Evolutionary conservation across 1,140 invertebrate genomes (phyloP).

Genomic region (Agrilus planipennis): DNA sequence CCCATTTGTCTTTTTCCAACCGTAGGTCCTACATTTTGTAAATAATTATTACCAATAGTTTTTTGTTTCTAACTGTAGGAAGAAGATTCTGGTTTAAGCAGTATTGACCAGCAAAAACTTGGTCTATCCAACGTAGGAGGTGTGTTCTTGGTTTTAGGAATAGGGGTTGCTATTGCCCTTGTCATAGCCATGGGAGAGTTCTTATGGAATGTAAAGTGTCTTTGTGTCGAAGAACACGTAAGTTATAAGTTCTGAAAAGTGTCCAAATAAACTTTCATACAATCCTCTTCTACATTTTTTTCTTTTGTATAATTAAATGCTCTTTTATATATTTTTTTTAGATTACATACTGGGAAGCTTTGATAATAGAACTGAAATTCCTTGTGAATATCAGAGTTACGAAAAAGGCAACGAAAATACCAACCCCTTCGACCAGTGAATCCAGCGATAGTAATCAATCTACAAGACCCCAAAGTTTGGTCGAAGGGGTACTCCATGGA

Average conservation of each 20-base stretch:
- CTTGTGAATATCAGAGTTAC: conserved; percentile 49
- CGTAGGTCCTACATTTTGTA: no score
- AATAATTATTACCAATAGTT: no score
- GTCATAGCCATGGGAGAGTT: conserved; percentile 64
- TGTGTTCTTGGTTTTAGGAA: conserved; percentile 74
- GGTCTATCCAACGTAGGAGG: conserved; percentile 74
- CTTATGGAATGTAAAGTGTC: conserved; percentile 65
- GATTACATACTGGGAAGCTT: conserved; percentile 48
- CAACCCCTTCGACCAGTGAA: neutral
- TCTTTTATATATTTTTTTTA: conserved; percentile 26
- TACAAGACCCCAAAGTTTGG: conserved; percentile 8
- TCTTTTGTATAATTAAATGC: neutral
- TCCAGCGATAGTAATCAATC: conserved; percentile 4
- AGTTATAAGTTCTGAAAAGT: conserved; percentile 1
- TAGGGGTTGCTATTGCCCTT: conserved; percentile 52
- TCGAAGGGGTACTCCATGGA: conserved; percentile 4
- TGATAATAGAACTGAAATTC: conserved; percentile 51
- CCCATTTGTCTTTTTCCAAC: no score
- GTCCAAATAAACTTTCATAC: neutral
- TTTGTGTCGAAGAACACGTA: conserved; percentile 67
- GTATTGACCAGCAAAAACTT: neutral
- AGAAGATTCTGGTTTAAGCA: neutral
- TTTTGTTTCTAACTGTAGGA: no score
- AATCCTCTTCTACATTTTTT: neutral
- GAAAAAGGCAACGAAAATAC: conserved; percentile 35